Evolutionary conservation across 2,113 vertebrate species (phyloP).

Genomic region (Apteryx mantelli): DNA sequence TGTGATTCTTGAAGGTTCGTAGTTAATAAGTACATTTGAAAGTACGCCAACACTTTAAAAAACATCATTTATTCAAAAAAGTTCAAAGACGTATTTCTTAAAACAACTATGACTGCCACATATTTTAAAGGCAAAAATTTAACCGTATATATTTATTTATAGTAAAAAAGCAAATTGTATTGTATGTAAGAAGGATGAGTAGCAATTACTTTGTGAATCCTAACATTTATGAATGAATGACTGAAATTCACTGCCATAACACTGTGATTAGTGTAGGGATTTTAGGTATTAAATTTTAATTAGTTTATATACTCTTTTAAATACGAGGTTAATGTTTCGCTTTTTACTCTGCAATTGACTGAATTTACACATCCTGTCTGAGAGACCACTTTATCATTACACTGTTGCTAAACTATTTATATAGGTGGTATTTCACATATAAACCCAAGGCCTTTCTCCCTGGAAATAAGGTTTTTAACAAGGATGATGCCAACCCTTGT

Average conservation of each 20-base stretch:
- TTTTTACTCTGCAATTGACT: not conserved
- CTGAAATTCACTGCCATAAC: slow-evolving; percentile 50
- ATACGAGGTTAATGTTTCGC: slow-evolving; percentile 8
- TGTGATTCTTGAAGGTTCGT: not conserved
- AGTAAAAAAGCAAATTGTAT: slow-evolving; percentile 52
- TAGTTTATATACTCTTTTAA: slow-evolving; percentile 34
- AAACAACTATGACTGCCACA: slow-evolving; percentile 45
- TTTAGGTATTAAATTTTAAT: slow-evolving; percentile 41
- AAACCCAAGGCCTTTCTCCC: slow-evolving; percentile 6
- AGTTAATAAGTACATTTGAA: slow-evolving; percentile 30
- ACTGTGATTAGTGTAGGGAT: slow-evolving; percentile 11
- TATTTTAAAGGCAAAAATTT: slow-evolving; percentile 65
- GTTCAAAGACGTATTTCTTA: slow-evolving; percentile 48
- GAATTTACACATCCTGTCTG: slow-evolving; percentile 1
- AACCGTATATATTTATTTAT: slow-evolving; percentile 45
- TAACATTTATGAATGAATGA: slow-evolving; percentile 39
- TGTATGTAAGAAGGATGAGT: slow-evolving; percentile 64
- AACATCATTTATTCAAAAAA: slow-evolving; percentile 53
- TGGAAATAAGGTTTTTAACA: not conserved
- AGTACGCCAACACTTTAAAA: slow-evolving; percentile 44
- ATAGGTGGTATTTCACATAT: not conserved
- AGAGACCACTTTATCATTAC: slow-evolving; percentile 17
- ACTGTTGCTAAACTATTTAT: not conserved
- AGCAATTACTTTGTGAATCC: slow-evolving; percentile 62
- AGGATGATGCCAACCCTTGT: not conserved